Base-by-base conservation (phyloP, 2,113 vertebrate genomes). In the Paramormyrops kingsleyae region DNA sequence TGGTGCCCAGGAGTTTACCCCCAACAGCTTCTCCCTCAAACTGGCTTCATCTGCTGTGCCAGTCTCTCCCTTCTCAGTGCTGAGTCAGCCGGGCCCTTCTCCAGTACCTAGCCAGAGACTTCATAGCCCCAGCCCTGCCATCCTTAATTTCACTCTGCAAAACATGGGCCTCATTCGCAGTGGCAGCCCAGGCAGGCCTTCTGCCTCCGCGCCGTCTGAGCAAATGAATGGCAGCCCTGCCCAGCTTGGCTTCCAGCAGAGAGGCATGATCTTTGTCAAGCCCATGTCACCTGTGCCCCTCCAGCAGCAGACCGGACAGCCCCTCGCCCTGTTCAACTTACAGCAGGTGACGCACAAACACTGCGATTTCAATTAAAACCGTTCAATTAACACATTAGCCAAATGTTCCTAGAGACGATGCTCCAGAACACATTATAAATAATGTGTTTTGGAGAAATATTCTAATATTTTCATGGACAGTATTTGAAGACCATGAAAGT, bases 131-230 rank as follows among this genome's bases (percentile, higher is more conserved):
- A 97, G 96, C 89, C 96, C 97, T 0, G 97, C 97, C 70, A 95
- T 98, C 93, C 92, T 99, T 70, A 98, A 98, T 95, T 98, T 99
- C 91, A 98, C 97, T 3, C 93, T 99, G 90, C 98, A 99, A 88
- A 98, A 99, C 50, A 83, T 98, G 88, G 97, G 97, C 87, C 95
- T 99, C 13, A 96, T 98, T 88, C 95, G 97, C 4, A 90, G 95
- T 31, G 91, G 92, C 1, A 59, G 95, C 90, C 96, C 96, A 44
- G 83, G 92, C 91, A 94, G 56, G 91, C 94, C 56, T 24, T 93
- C 91, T 89, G 93, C 92, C 92, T 88, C 92, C 87, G 1, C 0
- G 92, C 90, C 93, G 89, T 10, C 95, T 6, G 97, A 97, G 91
- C 90, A 77, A 0, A 8, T 87, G 89, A 92, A 88, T 90, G 15